Evolutionary conservation across 2,888 invertebrate species (phyloP), one percentile per base, ranked within the genome.

Genomic region (Pseudanteris insignis): DNA sequence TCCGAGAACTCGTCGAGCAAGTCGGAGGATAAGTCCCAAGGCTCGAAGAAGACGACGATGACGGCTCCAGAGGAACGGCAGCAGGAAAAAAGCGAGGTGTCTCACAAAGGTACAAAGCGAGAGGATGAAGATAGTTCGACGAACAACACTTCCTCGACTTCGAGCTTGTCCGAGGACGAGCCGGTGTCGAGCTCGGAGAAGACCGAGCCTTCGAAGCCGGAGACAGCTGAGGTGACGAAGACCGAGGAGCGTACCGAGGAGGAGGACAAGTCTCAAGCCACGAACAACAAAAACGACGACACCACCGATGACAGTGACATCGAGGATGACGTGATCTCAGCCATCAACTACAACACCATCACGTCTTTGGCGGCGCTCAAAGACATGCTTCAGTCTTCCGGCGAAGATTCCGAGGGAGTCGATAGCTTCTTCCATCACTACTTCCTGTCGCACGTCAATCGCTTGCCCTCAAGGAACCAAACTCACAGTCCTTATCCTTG

Each of bases 401-500:
- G 82, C 59, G 85, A 83, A 67, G 84, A 85, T 64, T 80, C 80
- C 2, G 80, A 81, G 36, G 78, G 80, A 7, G 84, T 84, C 24
- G 86, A 86, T 63, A 85, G 83, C 66, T 88, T 87, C 74, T 87
- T 89, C 72, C 88, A 88, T 69, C 87, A 89, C 73, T 89, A 89
- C 74, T 89, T 89, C 77, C 84, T 88, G 79, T 88, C 88, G 66
- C 89, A 89, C 74, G 88, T 88, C 65, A 89, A 88, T 75, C 85
- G 86, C 69, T 80, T 89, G 60, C 88, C 89, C 15, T 88, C 87
- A 59, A 82, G 86, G 51, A 84, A 85, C 68, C 82, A 82, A 53
- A 79, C 78, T 4, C 80, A 80, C 37, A 79, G 79, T 25, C 81
- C 81, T 3, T 81, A 80, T 68, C 81, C 81, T 2, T 79, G 80